Conservation (phyloP, 2,113 vertebrate species). For the Embiotoca jacksoni region DNA sequence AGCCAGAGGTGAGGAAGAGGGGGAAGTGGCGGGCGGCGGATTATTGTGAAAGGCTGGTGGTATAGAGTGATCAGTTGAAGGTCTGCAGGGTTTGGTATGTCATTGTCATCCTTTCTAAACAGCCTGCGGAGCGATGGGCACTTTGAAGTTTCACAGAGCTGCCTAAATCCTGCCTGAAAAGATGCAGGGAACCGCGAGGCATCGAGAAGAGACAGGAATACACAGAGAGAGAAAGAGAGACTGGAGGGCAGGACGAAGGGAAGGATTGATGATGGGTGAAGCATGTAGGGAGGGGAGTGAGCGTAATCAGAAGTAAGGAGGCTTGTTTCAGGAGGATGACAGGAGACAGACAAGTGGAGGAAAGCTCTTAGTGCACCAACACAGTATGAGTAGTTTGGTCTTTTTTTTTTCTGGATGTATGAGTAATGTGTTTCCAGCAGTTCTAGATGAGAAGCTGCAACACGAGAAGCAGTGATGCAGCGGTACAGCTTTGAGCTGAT, state of each 20-base stretch:
- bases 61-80: constrained; percentile 71
- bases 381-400: constrained; percentile 43
- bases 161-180: constrained; percentile 80
- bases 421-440: constrained; percentile 70
- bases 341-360: constrained; percentile 50
- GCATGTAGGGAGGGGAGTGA: constrained; percentile 51
- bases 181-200: constrained; percentile 74
- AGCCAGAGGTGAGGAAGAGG: constrained; percentile 63
- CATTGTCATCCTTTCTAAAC: constrained; percentile 80
- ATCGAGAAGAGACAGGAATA: constrained; percentile 69
- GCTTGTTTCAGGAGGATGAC: constrained; percentile 66
- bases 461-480: constrained; percentile 69
- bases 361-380: constrained; percentile 62
- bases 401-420: constrained; percentile 37
- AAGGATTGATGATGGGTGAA: constrained; percentile 63
- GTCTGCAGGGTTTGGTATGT: constrained; percentile 79
- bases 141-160: constrained; percentile 82
- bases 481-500: constrained; percentile 49
- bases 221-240: constrained; percentile 43
- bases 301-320: constrained; percentile 63
- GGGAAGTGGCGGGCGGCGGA: constrained; percentile 43
- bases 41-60: constrained; percentile 63
- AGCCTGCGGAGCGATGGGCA: constrained; percentile 76
- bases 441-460: constrained; percentile 69
- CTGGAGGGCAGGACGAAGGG: constrained; percentile 42